A percentile compares a stretch with the other conserved stretches of the same genome.
These are phyloP conservation scores for Phortica variegata DNA, from an alignment of 1,140 invertebrate genomes.

Conservation along the genomic window DNA sequence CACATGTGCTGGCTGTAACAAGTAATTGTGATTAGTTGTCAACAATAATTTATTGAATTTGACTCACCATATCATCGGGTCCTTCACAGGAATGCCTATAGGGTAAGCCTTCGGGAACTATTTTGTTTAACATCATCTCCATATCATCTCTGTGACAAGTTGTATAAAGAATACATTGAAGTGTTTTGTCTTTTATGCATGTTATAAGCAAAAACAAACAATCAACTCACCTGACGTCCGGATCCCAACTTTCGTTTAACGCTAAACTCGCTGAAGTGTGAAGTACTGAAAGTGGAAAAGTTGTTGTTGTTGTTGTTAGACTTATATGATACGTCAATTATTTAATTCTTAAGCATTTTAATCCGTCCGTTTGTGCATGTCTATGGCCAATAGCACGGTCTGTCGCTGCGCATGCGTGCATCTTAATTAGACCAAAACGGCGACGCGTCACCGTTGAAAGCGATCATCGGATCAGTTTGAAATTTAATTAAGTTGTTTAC, in stretches of 20 bases:
- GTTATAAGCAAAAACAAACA: not conserved
- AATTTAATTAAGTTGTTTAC: too few relatives aligned
- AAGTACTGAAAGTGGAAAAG: slow-evolving; percentile 73
- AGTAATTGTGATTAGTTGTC: not conserved
- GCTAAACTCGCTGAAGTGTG: slow-evolving; percentile 96
- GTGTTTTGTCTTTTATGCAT: not conserved
- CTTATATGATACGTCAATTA: slow-evolving; percentile 32
- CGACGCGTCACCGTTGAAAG: too few relatives aligned
- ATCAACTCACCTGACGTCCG: slow-evolving; percentile 70
- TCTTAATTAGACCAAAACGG: too few relatives aligned
- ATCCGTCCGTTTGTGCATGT: too few relatives aligned
- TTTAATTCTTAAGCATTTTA: too few relatives aligned
- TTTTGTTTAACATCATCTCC: slow-evolving; percentile 99
- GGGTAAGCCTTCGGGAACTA: slow-evolving; percentile 93
- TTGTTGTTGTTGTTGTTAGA: slow-evolving; percentile 11
- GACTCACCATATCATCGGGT: slow-evolving; percentile 91
- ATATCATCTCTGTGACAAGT: slow-evolving; percentile 75
- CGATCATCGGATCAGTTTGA: too few relatives aligned
- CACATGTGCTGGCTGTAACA: slow-evolving; percentile 86
- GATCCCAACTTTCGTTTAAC: slow-evolving; percentile 97
- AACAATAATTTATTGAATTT: not conserved
- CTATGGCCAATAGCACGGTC: too few relatives aligned
- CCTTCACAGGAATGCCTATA: slow-evolving; percentile 97
- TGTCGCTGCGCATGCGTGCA: too few relatives aligned
- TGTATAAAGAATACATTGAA: not conserved